Evolutionary conservation across 2,113 vertebrate genomes (phyloP).

Genomic region (Poicephalus meyeri): DNA sequence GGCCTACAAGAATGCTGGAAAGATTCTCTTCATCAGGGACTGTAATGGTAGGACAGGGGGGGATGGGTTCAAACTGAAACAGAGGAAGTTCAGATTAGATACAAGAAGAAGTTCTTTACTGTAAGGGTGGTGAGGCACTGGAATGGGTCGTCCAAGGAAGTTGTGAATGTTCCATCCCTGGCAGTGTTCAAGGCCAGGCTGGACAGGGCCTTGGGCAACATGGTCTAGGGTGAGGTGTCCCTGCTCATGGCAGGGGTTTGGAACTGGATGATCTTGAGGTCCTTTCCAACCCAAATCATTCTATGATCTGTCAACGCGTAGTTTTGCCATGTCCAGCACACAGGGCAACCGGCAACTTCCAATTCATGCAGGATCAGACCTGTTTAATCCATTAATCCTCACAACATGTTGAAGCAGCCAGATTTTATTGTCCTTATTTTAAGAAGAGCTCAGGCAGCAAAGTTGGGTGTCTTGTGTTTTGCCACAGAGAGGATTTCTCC

Average conservation of each 20-base stretch:
- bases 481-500: background rate
- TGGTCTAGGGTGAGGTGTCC: background rate
- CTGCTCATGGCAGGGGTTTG: background rate
- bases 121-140: background rate
- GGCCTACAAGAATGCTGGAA: background rate
- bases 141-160: background rate
- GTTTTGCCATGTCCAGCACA: background rate
- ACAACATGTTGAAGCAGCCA: background rate
- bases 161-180: background rate
- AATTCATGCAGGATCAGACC: conserved; percentile 33
- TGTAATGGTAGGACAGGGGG: background rate
- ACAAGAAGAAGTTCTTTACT: background rate
- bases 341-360: background rate
- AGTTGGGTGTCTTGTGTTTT: background rate
- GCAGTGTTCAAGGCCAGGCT: background rate
- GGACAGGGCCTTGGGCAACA: background rate
- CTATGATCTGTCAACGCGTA: background rate
- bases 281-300: background rate
- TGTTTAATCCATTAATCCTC: conserved; percentile 51
- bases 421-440: background rate
- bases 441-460: background rate
- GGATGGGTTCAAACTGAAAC: background rate
- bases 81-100: background rate
- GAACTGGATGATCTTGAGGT: background rate
- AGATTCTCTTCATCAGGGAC: background rate